A percentile compares a stretch with the other conserved stretches of the same genome.
These are phyloP conservation scores for Rhopilema esculentum DNA, from an alignment of 30 jellyfish, hydroid and myxozoan species.

Conservation along the genomic window DNA sequence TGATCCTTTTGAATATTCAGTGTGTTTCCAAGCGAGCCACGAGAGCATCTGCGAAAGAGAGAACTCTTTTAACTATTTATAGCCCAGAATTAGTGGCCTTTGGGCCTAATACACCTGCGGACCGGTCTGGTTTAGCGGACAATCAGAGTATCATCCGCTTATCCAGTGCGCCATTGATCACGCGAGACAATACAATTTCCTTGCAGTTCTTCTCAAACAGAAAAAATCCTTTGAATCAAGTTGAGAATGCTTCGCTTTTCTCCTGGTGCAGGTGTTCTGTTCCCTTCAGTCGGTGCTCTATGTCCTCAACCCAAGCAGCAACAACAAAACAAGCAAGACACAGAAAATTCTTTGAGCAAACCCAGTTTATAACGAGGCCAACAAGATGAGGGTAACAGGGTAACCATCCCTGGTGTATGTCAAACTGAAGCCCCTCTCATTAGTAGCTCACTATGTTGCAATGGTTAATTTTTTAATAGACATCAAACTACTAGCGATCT, in stretches of 20 bases:
- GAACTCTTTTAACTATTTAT: background rate
- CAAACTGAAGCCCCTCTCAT: too few species aligned
- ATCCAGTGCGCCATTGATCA: conserved; percentile 17
- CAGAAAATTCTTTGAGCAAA: too few species aligned
- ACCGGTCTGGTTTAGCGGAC: background rate
- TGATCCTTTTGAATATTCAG: background rate
- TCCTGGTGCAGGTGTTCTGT: background rate
- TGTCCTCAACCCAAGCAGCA: background rate
- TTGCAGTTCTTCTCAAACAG: background rate
- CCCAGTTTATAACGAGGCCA: too few species aligned
- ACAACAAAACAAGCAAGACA: background rate
- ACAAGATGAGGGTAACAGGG: too few species aligned
- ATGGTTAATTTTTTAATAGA: too few species aligned
- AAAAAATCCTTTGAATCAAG: conserved; percentile 25
- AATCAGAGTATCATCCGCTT: conserved; percentile 17
- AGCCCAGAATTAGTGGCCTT: background rate
- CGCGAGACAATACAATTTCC: conserved; percentile 5
- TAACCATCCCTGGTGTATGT: too few species aligned
- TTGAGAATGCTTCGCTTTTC: background rate
- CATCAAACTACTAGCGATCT: too few species aligned
- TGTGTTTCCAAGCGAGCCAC: background rate
- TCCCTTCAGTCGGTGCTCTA: background rate
- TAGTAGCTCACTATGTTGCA: too few species aligned
- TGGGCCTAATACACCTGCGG: conserved; percentile 48
- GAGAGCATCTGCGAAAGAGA: background rate